A percentile compares a stretch with the other conserved stretches of the same genome.
Evolutionary conservation across 1,140 invertebrate genomes (phyloP).

Genomic region (Tetranychus cinnabarinus): DNA sequence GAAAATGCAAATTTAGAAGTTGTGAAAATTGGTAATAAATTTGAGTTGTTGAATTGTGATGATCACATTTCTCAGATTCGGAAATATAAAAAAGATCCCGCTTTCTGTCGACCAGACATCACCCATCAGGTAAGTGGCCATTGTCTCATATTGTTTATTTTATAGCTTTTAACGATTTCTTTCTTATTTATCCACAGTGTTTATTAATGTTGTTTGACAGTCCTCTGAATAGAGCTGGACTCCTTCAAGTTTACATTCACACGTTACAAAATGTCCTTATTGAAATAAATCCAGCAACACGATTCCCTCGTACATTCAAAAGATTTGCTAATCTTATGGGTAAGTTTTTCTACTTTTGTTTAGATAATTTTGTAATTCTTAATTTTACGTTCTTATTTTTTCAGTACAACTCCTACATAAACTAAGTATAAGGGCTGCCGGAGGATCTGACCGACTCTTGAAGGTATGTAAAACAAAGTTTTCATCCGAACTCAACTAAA

Average conservation of each 20-base stretch:
- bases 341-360: constrained; percentile 23
- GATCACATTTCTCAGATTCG: constrained; percentile 60
- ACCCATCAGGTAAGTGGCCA: constrained; percentile 43
- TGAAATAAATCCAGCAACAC: constrained; percentile 92
- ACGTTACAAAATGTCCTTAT: constrained; percentile 93
- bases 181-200: constrained; percentile 21
- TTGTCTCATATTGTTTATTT: neutral
- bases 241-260: constrained; percentile 63
- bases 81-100: constrained; percentile 58
- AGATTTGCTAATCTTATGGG: constrained; percentile 94
- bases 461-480: constrained; percentile 28
- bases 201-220: constrained; percentile 82
- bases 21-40: constrained; percentile 61
- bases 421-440: constrained; percentile 65
- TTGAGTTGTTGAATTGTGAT: constrained; percentile 81
- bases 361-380: constrained; percentile 1
- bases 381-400: constrained; percentile 18
- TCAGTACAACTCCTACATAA: constrained; percentile 89
- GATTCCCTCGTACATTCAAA: constrained; percentile 93
- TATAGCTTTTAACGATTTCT: neutral
- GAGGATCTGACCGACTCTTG: constrained; percentile 66
- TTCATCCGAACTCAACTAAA: neutral
- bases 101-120: constrained; percentile 73
- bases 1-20: constrained; percentile 85
- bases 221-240: constrained; percentile 44